Percentiles rank a stretch among this genome's conserved stretches.
Evolutionary conservation across 2,797 vertebrate genomes (phyloP).

Genomic region (Rhinichthys osculus): DNA sequence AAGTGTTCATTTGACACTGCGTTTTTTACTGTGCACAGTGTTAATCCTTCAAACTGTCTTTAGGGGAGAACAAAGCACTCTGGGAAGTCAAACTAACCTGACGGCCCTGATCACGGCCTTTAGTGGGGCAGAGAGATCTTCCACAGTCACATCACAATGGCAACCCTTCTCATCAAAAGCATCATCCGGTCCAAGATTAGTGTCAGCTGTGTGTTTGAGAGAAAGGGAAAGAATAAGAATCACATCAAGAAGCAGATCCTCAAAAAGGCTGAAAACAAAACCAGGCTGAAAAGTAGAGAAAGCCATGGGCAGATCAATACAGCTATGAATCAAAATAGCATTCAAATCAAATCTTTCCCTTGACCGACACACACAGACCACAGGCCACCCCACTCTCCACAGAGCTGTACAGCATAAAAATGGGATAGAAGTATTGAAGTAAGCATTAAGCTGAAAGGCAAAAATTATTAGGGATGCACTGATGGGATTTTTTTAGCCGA

Average conservation of each 20-base stretch:
- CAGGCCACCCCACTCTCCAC: background rate
- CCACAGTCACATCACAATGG: slow-evolving; percentile 93
- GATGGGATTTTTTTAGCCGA: background rate
- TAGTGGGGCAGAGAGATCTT: slow-evolving; percentile 93
- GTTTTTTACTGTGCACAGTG: too few species aligned
- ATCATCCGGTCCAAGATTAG: slow-evolving; percentile 87
- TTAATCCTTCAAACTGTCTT: background rate
- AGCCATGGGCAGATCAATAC: slow-evolving; percentile 24
- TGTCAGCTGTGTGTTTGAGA: slow-evolving; percentile 80
- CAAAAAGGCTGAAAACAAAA: slow-evolving; percentile 23
- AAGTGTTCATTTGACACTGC: too few species aligned
- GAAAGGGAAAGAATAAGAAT: background rate
- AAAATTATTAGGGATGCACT: background rate
- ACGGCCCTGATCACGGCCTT: slow-evolving; percentile 95
- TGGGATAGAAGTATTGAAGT: background rate
- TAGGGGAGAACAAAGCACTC: background rate
- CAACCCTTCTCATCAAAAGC: slow-evolving; percentile 92
- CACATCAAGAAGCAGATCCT: background rate
- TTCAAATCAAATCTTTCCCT: slow-evolving; percentile 44
- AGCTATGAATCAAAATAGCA: slow-evolving; percentile 43
- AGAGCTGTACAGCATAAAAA: background rate
- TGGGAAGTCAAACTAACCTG: slow-evolving; percentile 79
- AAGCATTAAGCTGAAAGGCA: background rate
- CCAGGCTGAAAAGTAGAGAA: background rate
- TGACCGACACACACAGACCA: slow-evolving; percentile 1